Evolutionary conservation across 53 echinoderm and acorn worm genomes (phyloP).

Genomic region (Astropecten irregularis): DNA sequence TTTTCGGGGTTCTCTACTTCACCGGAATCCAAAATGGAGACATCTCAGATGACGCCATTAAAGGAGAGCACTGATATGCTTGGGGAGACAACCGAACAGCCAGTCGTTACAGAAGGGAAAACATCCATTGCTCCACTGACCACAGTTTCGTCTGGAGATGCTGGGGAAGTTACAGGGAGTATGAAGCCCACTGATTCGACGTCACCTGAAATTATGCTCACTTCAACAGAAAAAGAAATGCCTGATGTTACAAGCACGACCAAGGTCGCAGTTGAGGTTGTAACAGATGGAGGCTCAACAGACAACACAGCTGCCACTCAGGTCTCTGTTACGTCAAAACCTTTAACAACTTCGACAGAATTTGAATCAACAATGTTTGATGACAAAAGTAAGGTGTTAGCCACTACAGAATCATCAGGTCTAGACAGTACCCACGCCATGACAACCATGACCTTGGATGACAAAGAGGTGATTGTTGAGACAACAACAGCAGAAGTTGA

Average conservation of each 20-base stretch:
- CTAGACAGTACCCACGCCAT: not conserved
- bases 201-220: no score
- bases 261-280: no score
- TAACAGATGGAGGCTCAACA: no score
- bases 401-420: constrained; percentile 16
- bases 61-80: not conserved
- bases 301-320: not conserved
- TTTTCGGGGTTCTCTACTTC: not conserved
- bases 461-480: not conserved
- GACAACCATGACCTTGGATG: not conserved
- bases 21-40: no score
- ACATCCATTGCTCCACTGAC: no score
- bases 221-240: no score
- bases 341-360: not conserved
- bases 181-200: no score
- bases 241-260: no score
- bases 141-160: no score
- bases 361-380: not conserved
- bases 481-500: not conserved
- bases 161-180: no score
- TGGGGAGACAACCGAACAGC: not conserved
- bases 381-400: not conserved
- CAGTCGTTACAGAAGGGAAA: no score
- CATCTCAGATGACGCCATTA: no score
- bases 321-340: not conserved